A percentile compares a stretch with the other conserved stretches of the same genome.
Conservation (phyloP, 2,888 invertebrate species). For the Crepidodera aurea region DNA sequence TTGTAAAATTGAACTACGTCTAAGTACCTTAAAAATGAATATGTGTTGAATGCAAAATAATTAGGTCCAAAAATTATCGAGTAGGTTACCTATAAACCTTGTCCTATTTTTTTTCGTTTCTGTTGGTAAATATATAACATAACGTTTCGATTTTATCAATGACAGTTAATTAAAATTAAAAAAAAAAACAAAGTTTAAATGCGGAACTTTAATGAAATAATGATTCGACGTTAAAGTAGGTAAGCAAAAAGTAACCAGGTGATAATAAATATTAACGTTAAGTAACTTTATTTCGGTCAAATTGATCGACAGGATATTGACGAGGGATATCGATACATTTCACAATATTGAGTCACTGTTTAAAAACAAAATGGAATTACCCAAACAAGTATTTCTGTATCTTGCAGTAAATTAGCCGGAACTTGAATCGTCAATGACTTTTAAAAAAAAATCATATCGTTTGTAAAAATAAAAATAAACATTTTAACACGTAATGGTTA, state of each 20-base stretch:
- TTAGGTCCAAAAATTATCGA: background rate
- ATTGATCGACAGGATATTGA: slow-evolving; percentile 4
- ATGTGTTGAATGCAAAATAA: no score
- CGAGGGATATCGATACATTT: slow-evolving; percentile 5
- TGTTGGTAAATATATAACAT: background rate
- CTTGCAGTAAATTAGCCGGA: no score
- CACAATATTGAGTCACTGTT: slow-evolving; percentile 7
- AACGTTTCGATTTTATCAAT: slow-evolving; percentile 10
- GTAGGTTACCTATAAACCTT: background rate
- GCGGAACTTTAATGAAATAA: no score
- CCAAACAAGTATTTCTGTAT: background rate
- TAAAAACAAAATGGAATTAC: slow-evolving; percentile 5
- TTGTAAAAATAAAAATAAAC: no score
- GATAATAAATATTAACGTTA: background rate
- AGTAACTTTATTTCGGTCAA: background rate
- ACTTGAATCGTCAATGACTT: no score
- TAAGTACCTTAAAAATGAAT: no score
- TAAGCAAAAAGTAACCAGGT: background rate
- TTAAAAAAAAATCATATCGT: no score
- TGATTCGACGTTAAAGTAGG: background rate
- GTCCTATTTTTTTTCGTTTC: background rate
- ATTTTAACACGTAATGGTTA: no score
- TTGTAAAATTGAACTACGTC: no score
- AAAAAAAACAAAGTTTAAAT: no score
- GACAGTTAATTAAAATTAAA: slow-evolving; percentile 14